Conservation (phyloP, 2,888 invertebrate genomes). For the Chydorus sphaericus region DNA sequence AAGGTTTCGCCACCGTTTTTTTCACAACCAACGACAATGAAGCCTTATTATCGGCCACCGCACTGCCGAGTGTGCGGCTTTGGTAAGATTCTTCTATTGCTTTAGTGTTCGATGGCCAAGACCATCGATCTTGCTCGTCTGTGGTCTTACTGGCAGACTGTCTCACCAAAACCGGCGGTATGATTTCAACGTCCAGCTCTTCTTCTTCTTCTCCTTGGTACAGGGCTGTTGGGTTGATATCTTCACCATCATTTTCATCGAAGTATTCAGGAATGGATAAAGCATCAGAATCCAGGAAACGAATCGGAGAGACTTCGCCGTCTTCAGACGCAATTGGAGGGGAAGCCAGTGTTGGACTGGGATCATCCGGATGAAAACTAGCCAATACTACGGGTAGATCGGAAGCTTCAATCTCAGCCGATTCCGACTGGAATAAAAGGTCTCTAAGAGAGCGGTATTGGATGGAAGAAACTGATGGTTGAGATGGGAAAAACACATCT, state of each 20-base stretch:
- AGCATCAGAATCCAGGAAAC: background rate
- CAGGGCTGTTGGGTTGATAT: background rate
- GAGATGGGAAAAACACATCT: background rate
- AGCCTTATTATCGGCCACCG: background rate
- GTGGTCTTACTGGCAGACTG: background rate
- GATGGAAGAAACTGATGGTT: background rate
- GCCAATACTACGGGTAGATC: background rate
- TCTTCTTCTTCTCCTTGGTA: background rate
- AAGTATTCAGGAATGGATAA: background rate
- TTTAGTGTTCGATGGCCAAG: background rate
- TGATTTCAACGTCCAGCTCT: background rate
- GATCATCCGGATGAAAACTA: slow-evolving; percentile 4
- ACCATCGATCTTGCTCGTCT: background rate
- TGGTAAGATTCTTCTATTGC: background rate
- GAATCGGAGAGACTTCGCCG: background rate
- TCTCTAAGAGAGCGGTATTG: background rate
- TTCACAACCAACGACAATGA: background rate
- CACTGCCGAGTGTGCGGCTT: background rate
- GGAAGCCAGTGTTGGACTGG: slow-evolving; percentile 9
- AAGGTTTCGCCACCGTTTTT: slow-evolving; percentile 11
- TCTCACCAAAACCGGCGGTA: background rate
- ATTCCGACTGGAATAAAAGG: background rate
- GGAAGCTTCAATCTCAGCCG: background rate
- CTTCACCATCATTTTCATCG: background rate
- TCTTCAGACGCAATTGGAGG: background rate